These are phyloP conservation scores for Castor canadensis DNA, from an alignment of 2,113 vertebrate species.

Conservation along the genomic window DNA sequence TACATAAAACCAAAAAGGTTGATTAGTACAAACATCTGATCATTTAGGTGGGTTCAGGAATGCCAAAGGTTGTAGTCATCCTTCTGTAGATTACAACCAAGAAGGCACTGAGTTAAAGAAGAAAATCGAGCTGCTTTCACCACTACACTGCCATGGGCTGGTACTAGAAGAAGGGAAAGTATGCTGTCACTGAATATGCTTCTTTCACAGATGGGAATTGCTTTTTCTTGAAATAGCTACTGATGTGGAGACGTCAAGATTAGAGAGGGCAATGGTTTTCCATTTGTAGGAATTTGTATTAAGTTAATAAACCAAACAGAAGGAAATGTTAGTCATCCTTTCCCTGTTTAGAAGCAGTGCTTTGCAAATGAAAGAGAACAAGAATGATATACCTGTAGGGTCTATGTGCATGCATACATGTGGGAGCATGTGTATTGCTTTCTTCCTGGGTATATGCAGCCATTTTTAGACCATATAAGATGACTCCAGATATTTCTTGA, in stretches of 20 bases:
- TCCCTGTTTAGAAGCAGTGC: conserved; percentile 63
- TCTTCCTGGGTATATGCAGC: not conserved
- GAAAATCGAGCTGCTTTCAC: not conserved
- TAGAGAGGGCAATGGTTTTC: conserved; percentile 71
- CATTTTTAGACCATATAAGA: conserved; percentile 25
- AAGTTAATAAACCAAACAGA: conserved; percentile 75
- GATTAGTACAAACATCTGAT: not conserved
- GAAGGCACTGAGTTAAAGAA: not conserved
- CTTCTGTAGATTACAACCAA: not conserved
- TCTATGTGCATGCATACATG: not conserved
- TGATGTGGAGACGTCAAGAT: conserved; percentile 72
- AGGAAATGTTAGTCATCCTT: conserved; percentile 73
- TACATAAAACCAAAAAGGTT: not conserved
- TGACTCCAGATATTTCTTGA: not conserved
- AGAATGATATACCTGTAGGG: not conserved
- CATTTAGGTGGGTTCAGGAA: not conserved
- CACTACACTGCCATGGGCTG: not conserved
- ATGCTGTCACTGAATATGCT: conserved; percentile 44
- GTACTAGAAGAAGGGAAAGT: conserved; percentile 29
- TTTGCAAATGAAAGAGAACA: conserved; percentile 40
- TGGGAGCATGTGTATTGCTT: not conserved
- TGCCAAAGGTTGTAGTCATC: not conserved
- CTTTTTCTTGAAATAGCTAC: conserved; percentile 76
- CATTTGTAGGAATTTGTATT: conserved; percentile 71
- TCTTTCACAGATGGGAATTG: conserved; percentile 76